Evolutionary conservation across 2,888 invertebrate species (phyloP), one percentile per base, ranked within the genome.

Genomic region (Dinocampus coccinellae): DNA sequence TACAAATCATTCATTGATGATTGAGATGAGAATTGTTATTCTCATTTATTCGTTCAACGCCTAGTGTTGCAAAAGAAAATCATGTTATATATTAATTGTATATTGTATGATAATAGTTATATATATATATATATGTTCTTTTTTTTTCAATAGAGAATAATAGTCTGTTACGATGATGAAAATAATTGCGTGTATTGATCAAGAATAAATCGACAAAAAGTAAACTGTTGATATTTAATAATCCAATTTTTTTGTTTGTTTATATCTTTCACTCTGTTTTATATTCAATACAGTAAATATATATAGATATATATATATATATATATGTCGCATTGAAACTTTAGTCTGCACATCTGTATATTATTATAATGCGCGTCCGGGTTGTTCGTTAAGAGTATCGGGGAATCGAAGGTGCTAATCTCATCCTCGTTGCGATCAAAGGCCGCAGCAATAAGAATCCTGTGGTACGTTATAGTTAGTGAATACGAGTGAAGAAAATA

Each of bases 341-440:
- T 4, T 63, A 78, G 73, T 58, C 62, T 71, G 74, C 64, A 75
- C 72, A 80, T 76, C 76, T 74, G 70, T 65, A n/a, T n/a, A 42
- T 81, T 78, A 81, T 80, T 80, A 81, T 75, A 61, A 64, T n/a
- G n/a, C 74, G 72, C 74, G 76, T 75, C 73, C 74, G 68, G 75
- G 72, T 75, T 77, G 77, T 77, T 74, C 75, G 78, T 80, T 79
- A 75, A 73, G 42, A 42, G 29, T 61, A 52, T 70, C 69, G 57
- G 29, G 73, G 75, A 79, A 79, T 79, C 78, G 76, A 80, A 81
- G 80, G 81, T 81, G 81, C 83, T 81, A 82, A 84, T 83, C 83
- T 81, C 84, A 83, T 82, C 77, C 76, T 75, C 71, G 65, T 76
- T 78, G 73, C 81, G 83, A 83, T 84, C 82, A 83, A 81, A 82